A percentile compares a stretch with the other conserved stretches of the same genome.
These are phyloP conservation scores for Orthonyx spaldingii DNA, from an alignment of 2,113 vertebrate species.

Conservation along the genomic window DNA sequence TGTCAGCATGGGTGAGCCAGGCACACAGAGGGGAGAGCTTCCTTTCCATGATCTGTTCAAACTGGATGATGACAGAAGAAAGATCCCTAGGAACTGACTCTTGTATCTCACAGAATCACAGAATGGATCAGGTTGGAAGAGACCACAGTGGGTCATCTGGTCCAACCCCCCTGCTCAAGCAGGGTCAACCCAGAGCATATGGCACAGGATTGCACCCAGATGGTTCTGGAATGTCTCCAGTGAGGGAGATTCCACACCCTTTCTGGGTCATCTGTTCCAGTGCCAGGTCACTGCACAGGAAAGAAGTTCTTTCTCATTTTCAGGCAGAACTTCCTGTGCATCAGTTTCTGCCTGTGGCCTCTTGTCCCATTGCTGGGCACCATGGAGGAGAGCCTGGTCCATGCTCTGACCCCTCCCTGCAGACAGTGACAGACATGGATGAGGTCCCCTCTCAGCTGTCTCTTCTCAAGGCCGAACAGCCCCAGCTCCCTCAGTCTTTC, in stretches of 20 bases:
- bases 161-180: not conserved
- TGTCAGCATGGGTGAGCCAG: accelerated
- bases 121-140: not conserved
- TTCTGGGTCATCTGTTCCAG: not conserved
- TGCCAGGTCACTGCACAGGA: not conserved
- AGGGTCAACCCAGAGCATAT: not conserved
- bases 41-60: not conserved
- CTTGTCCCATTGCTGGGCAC: not conserved
- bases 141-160: not conserved
- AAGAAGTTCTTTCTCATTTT: not conserved
- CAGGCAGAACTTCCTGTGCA: not conserved
- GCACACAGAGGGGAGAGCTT: accelerated
- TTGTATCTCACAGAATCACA: not conserved
- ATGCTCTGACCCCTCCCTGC: not conserved
- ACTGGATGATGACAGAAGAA: not conserved
- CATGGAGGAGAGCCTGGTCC: not conserved
- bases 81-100: not conserved
- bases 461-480: not conserved
- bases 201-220: not conserved
- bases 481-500: not conserved
- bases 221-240: not conserved
- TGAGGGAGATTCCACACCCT: not conserved
- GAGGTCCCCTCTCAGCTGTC: not conserved
- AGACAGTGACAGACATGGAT: not conserved
- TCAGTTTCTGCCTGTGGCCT: not conserved